These are phyloP conservation scores for Acleris literana DNA, from an alignment of 2,888 invertebrate species.

Conservation along the genomic window DNA sequence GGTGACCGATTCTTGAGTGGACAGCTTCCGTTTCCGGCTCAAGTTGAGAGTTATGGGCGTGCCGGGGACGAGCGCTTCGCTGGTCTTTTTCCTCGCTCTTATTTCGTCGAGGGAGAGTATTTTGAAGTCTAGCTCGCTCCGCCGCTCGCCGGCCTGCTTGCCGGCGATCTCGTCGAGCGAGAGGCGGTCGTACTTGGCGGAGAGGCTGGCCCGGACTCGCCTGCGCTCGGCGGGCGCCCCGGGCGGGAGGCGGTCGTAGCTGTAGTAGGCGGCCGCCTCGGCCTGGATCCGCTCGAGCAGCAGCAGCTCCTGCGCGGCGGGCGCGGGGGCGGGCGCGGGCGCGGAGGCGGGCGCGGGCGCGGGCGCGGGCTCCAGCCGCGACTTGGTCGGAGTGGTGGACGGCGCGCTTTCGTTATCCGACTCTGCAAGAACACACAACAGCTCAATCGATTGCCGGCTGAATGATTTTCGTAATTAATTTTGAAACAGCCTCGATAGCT, in stretches of 20 bases:
- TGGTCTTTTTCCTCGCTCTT: constrained; percentile 65
- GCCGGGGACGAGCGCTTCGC: constrained; percentile 50
- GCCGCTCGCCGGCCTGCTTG: constrained; percentile 54
- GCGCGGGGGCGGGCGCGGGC: constrained; percentile 78
- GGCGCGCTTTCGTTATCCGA: constrained; percentile 90
- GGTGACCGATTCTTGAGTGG: constrained; percentile 71
- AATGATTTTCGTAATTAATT: constrained; percentile 82
- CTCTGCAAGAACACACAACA: constrained; percentile 89
- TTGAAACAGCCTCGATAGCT: constrained; percentile 68
- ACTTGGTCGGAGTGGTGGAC: constrained; percentile 83
- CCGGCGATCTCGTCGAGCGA: constrained; percentile 79
- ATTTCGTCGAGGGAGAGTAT: constrained; percentile 81
- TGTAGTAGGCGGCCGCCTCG: constrained; percentile 88
- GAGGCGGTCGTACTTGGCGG: constrained; percentile 74
- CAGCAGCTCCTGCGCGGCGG: constrained; percentile 83
- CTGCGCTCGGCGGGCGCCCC: constrained; percentile 55
- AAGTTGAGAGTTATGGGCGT: constrained; percentile 68
- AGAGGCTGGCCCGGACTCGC: constrained; percentile 58
- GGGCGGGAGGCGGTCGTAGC: constrained; percentile 77
- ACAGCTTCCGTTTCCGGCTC: constrained; percentile 68
- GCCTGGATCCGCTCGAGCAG: constrained; percentile 88
- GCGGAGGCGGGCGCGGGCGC: constrained; percentile 84
- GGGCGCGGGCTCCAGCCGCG: constrained; percentile 63
- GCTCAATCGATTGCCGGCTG: constrained; percentile 56
- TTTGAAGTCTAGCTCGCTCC: constrained; percentile 71